Evolutionary conservation across 1,140 invertebrate genomes (phyloP), one percentile per base, ranked within the genome.

Genomic region (Trichonephila clavipes): DNA sequence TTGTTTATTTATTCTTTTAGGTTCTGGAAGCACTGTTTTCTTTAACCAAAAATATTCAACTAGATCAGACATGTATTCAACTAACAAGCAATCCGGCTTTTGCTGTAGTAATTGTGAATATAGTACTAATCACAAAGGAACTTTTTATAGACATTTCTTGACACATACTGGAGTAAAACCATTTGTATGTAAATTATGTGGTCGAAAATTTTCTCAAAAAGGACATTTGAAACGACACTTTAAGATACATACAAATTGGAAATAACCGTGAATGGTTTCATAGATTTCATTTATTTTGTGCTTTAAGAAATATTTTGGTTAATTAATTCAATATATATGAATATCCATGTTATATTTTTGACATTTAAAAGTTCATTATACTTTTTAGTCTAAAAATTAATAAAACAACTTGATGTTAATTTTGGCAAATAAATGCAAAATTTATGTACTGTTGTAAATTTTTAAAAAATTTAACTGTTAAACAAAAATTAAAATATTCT

Each of bases 161-260:
- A 88, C 3, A 6, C 95, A 95, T 88, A 95, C 95, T 69, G 95
- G 95, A 8, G 95, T 95, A 72, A 87, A 89, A 64, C 95, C 95
- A 0, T 98, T 98, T 94, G 96, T 97, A 2, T 98, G 97, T 95
- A 96, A 96, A 19, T 97, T 97, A 62, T 98, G 98, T 96, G 98
- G 98, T 94, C 98, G 98, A 95, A 98, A 98, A 95, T 98, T 98
- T 96, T 98, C 98, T 14, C 62, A 19, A 21, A 93, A 93, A 44
- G 1, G 1, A 62, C 59, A 61, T 18, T 51, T 93, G 16, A 40
- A n/a, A 0, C 16, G 8, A 24, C 91, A 93, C 34, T 19, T 61
- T 51, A 40, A 6, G 1, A 19, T 3, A 77, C 16, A 34, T 77
- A 18, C 18, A 40, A 34, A 77, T 7, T 5, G 51, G 5, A 51